Conservation (phyloP, 2,113 vertebrate genomes). For the Pimephales promelas region DNA sequence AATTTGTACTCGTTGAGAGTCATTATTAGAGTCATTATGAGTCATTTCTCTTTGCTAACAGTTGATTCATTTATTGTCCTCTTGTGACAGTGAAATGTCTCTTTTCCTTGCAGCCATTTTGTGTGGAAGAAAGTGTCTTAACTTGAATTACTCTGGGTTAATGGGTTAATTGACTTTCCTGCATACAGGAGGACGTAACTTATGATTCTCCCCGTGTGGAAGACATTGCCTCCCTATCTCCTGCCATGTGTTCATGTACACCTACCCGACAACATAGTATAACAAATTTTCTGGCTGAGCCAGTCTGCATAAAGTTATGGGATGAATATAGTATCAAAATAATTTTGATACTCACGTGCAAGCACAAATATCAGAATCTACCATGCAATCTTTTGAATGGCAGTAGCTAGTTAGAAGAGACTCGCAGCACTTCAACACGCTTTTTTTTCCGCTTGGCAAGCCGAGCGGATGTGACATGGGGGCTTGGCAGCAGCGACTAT, state of each 20-base stretch:
- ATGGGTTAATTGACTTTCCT: conserved; percentile 25
- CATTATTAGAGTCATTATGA: neutral
- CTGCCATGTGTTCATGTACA: neutral
- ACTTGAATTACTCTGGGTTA: conserved; percentile 25
- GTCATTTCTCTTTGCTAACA: neutral
- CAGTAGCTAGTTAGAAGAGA: too few relatives aligned
- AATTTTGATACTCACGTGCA: too few relatives aligned
- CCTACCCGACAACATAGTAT: neutral
- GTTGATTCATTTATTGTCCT: neutral
- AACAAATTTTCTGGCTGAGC: neutral
- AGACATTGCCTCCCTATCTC: neutral
- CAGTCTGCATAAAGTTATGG: neutral
- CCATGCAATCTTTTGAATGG: too few relatives aligned
- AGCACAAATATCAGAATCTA: too few relatives aligned
- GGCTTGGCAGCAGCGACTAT: too few relatives aligned
- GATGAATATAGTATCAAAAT: too few relatives aligned
- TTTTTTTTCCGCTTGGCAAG: too few relatives aligned
- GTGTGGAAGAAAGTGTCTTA: neutral
- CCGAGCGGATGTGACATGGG: too few relatives aligned
- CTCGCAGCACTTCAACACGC: too few relatives aligned
- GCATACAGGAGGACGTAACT: neutral
- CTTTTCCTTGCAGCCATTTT: neutral
- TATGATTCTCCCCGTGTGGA: conserved; percentile 1
- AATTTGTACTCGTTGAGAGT: neutral
- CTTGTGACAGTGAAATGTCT: neutral